Conservation (phyloP, 2,797 vertebrate species). For the Eptatretus atami region DNA sequence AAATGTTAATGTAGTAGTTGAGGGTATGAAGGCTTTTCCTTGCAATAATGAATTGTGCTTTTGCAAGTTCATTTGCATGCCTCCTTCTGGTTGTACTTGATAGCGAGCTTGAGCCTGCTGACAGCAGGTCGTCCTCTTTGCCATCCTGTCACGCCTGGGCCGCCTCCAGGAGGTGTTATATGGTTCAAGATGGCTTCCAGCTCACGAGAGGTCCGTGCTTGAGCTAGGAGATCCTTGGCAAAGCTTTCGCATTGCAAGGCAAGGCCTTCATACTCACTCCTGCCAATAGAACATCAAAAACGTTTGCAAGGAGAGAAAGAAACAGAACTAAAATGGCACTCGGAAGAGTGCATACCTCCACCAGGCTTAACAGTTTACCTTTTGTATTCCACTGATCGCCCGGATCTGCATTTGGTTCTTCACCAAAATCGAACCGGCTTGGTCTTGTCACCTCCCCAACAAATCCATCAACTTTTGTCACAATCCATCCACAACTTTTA, state of each 20-base stretch:
- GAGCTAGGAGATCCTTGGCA: conserved; percentile 86
- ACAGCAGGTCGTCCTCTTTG: conserved; percentile 91
- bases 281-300: conserved; percentile 14
- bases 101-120: conserved; percentile 80
- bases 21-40: too few species aligned
- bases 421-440: too few species aligned
- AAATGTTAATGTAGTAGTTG: neutral
- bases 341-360: neutral
- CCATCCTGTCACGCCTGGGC: conserved; percentile 51
- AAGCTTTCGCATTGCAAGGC: conserved; percentile 95
- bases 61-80: conserved; percentile 15
- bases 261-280: conserved; percentile 88
- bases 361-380: neutral
- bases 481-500: too few species aligned
- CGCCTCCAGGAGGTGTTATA: conserved; percentile 15
- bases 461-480: too few species aligned
- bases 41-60: too few species aligned
- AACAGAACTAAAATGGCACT: too few species aligned
- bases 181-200: conserved; percentile 92
- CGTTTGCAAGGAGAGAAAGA: neutral
- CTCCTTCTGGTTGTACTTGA: conserved; percentile 98
- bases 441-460: too few species aligned
- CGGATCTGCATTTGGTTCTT: neutral
- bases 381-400: neutral
- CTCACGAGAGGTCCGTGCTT: conserved; percentile 86